phyloP scores from a whole-genome alignment of 2,888 invertebrate species.

The Prosopocoilus inquinatus region DNA sequence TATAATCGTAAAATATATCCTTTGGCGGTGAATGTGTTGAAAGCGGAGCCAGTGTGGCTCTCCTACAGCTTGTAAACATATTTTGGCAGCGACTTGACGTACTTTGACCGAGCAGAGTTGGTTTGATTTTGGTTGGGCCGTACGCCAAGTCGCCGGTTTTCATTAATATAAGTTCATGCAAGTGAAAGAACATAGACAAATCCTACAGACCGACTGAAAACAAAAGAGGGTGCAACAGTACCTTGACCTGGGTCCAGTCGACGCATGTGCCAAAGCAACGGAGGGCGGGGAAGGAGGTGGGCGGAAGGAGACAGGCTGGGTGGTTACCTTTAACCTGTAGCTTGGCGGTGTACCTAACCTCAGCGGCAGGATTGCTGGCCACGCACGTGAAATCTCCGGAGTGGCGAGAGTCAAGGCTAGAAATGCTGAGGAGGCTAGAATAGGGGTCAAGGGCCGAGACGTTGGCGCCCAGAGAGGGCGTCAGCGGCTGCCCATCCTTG shows the following conservation, averaged over 20 bases:
- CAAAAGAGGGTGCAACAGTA: slow-evolving; percentile 65
- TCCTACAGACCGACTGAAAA: slow-evolving; percentile 25
- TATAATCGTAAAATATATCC: slow-evolving; percentile 32
- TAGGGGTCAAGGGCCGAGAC: slow-evolving; percentile 72
- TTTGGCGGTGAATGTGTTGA: slow-evolving; percentile 27
- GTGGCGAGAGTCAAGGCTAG: slow-evolving; percentile 71
- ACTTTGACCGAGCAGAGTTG: too few relatives aligned
- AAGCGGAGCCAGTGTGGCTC: slow-evolving; percentile 9
- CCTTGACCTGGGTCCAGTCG: slow-evolving; percentile 56
- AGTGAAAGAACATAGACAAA: slow-evolving; percentile 6
- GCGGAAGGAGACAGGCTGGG: slow-evolving; percentile 43
- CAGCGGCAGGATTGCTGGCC: slow-evolving; percentile 75
- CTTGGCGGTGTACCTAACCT: slow-evolving; percentile 76
- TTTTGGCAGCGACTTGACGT: neutral
- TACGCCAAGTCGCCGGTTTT: too few relatives aligned
- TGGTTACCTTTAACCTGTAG: slow-evolving; percentile 80
- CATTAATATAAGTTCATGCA: slow-evolving; percentile 9
- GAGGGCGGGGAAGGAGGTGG: slow-evolving; percentile 39
- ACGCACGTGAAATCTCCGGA: slow-evolving; percentile 77
- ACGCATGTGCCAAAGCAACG: slow-evolving; percentile 65
- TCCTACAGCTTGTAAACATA: slow-evolving; percentile 5
- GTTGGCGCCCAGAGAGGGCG: slow-evolving; percentile 66
- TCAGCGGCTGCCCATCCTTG: slow-evolving; percentile 73
- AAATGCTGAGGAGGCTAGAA: slow-evolving; percentile 75
- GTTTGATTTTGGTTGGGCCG: neutral